A percentile compares a stretch with the other conserved stretches of the same genome.
These are phyloP conservation scores for Sepiola atlantica DNA, from an alignment of 2,888 invertebrate species.

Conservation along the genomic window DNA sequence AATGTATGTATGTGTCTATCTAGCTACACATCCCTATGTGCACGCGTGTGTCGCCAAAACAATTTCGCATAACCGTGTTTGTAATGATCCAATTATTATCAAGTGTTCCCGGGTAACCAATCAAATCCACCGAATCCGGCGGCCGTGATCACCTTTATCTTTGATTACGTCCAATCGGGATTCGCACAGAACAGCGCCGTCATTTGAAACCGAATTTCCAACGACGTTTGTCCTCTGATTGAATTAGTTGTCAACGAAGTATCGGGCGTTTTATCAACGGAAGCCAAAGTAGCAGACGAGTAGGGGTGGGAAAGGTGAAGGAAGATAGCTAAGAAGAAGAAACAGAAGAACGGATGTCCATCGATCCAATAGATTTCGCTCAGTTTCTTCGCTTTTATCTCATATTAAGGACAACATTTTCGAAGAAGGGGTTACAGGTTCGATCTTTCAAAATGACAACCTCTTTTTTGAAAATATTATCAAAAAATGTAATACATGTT, in stretches of 20 bases:
- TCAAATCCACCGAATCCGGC: neutral
- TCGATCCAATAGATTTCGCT: neutral
- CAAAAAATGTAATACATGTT: no score
- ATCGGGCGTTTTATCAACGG: neutral
- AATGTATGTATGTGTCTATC: no score
- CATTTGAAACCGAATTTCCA: neutral
- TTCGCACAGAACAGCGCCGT: neutral
- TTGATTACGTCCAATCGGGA: neutral
- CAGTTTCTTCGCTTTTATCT: neutral
- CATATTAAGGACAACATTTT: no score
- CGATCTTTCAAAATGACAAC: no score
- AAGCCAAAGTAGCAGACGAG: neutral
- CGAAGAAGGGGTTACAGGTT: neutral
- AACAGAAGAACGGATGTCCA: neutral
- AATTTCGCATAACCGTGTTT: neutral
- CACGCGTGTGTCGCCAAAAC: neutral
- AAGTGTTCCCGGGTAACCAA: neutral
- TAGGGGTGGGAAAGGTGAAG: neutral
- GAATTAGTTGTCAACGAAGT: neutral
- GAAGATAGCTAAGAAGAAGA: neutral
- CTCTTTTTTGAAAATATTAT: no score
- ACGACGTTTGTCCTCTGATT: neutral
- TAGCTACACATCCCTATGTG: no score
- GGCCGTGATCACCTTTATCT: neutral
- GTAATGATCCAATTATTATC: neutral